A percentile compares a stretch with the other conserved stretches of the same genome.
phyloP scores from a whole-genome alignment of 2,797 vertebrate species.

The Siniperca obscura region DNA sequence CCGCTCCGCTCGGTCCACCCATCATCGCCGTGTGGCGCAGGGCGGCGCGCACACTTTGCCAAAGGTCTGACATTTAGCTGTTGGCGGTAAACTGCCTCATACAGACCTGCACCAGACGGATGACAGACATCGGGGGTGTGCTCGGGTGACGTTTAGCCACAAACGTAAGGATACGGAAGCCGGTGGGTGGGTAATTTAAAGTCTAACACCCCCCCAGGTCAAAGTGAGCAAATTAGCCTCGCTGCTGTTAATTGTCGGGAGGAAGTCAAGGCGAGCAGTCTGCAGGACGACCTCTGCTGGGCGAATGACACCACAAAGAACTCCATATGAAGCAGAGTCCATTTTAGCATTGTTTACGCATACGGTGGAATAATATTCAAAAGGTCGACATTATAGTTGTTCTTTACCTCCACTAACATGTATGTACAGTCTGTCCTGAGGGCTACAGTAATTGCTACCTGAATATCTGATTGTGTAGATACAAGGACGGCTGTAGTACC shows the following conservation, averaged over 20 bases:
- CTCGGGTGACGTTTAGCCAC: background rate
- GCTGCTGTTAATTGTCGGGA: slow-evolving; percentile 51
- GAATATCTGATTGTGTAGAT: background rate
- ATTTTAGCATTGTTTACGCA: background rate
- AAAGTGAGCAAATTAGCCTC: slow-evolving; percentile 52
- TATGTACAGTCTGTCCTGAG: background rate
- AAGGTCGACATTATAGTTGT: background rate
- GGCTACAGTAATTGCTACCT: background rate
- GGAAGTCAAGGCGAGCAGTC: slow-evolving; percentile 20
- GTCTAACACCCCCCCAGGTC: slow-evolving; percentile 15
- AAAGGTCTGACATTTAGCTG: slow-evolving; percentile 63
- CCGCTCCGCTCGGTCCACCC: slow-evolving; percentile 75
- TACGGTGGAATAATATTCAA: background rate
- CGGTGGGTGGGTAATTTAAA: background rate
- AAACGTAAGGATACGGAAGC: background rate
- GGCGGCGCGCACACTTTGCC: slow-evolving; percentile 66
- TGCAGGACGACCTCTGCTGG: slow-evolving; percentile 73
- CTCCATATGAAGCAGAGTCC: background rate
- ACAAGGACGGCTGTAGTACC: slow-evolving; percentile 25
- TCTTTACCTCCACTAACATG: background rate
- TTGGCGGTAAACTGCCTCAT: slow-evolving; percentile 13
- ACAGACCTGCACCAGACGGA: background rate
- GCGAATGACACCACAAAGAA: background rate
- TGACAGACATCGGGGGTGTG: background rate
- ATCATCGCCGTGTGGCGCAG: slow-evolving; percentile 78